Evolutionary conservation across 2,888 invertebrate species (phyloP), one percentile per base, ranked within the genome.

Genomic region (Zygaena filipendulae): DNA sequence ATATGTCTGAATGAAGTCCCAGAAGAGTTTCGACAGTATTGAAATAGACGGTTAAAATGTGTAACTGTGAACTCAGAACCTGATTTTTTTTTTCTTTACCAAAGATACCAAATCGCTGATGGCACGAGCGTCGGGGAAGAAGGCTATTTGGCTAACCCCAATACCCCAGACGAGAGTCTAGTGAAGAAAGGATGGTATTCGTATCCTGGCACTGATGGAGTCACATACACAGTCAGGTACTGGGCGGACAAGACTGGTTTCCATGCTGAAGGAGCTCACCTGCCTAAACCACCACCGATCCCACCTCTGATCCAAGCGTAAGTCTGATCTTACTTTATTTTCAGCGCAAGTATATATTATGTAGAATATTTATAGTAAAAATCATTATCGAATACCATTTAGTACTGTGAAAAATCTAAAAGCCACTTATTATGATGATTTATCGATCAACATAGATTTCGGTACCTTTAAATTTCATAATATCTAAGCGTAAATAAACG

Each of bases 101-200:
- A 4, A 34, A 81, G 81, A 44, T 75, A 77, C 52, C 52, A 77
- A 36, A 61, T 71, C 30, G 60, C 54, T 2, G 79, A 81, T 27
- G 79, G 80, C 9, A 80, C 79, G 1, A 66, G 68, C 39, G 79
- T 80, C 1, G 58, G 60, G 3, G 79, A 81, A 40, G 59, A 74
- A 46, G 81, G 81, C 2, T 81, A 68, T 49, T 50, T 52, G 38
- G 49, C 58, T 3, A 57, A 72, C 45, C 60, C 64, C 0, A 61
- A 59, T 14, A 57, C 61, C 0, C 54, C 59, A 0, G 49, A 67
- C n/a, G 71, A 74, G 31, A 72, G 59, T 35, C 39, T 71, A 1
- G 80, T 81, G 26, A 80, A 81, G 57, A 69, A 62, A 27, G 81
- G 81, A 29, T 81, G 70, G 61, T 81, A 81, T 45, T 71, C 74